Base-by-base conservation (phyloP, 2,113 vertebrate genomes). In the Albula glossodonta region DNA sequence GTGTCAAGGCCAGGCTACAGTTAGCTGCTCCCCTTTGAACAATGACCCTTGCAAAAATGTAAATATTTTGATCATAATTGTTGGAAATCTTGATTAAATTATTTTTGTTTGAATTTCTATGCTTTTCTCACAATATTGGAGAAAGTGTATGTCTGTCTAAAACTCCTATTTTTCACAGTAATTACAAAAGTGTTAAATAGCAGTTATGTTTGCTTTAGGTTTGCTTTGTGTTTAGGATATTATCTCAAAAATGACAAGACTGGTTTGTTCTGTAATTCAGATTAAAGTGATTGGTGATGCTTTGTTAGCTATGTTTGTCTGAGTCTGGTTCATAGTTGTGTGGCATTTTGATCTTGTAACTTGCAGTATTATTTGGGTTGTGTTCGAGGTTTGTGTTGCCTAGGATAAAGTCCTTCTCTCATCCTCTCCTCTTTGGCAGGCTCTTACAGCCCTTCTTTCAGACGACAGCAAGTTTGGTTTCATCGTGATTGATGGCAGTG, bases 401-500 rank as follows among this genome's bases (percentile, higher is more conserved):
- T 41, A 41, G 31, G 31, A 41, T 41, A 41, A 41, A 41, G 31
- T 41, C 31, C 31, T 41, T 41, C 6, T 10, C 51, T 63, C 87
- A 83, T 5, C 7, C 2, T 85, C 77, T 53, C 66, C 87, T 83
- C 15, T 51, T 19, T 87, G 41, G 5, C 92, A 99, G 98, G 98
- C 98, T 91, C 96, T 99, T 88, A 99, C 98, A 51, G 98, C 98
- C 52, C 95, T 99, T 90, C 97, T 99, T 86, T 99, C 98, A 0
- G 98, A 99, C 0, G 98, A 99, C 94, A 99, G 98, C 95, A 99
- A 99, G 92, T 99, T 99, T 93, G 98, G 98, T 90, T 99, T 99
- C 89, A 99, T 99, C 89, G 98, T 99, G 94, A 99, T 99, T 91
- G 98, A 99, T 82, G 98, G 98, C 82, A 99, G 98, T 15, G 98